Evolutionary conservation across 2,113 vertebrate species (phyloP).

Genomic region (Menura novaehollandiae): DNA sequence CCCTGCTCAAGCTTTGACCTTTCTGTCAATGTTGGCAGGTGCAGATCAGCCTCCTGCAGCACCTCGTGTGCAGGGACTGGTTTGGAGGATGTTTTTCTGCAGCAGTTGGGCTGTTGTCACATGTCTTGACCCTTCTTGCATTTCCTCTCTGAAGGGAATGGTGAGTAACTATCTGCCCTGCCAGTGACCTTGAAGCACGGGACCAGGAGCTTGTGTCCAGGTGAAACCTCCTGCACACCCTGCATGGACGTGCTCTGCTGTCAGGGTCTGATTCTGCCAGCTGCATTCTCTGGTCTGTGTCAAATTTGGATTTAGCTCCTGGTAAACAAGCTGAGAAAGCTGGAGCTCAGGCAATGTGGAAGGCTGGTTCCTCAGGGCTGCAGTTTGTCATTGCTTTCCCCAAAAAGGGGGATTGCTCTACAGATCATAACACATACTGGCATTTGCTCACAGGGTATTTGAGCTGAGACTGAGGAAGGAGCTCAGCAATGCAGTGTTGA

Average conservation of each 20-base stretch:
- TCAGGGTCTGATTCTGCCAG: not conserved
- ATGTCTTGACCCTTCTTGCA: not conserved
- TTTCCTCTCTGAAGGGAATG: not conserved
- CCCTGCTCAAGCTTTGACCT: not conserved
- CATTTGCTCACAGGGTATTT: fast-evolving
- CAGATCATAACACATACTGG: not conserved
- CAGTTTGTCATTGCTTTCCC: not conserved
- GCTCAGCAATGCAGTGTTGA: not conserved
- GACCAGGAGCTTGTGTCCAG: not conserved
- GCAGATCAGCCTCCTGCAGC: not conserved
- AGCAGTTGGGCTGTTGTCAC: fast-evolving
- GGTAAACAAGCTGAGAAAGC: not conserved
- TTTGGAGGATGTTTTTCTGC: not conserved
- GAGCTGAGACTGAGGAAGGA: not conserved
- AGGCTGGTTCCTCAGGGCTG: not conserved
- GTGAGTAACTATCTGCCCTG: not conserved
- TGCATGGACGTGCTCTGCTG: not conserved
- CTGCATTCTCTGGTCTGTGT: not conserved
- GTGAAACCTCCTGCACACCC: not conserved
- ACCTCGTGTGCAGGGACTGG: not conserved
- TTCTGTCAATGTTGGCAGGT: not conserved
- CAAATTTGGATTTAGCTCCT: not conserved
- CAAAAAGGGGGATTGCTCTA: not conserved
- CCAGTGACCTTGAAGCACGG: not conserved
- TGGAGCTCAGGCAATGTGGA: not conserved